A percentile compares a stretch with the other conserved stretches of the same genome.
phyloP scores from a whole-genome alignment of 1,140 invertebrate species.

The Caerostris extrusa region DNA sequence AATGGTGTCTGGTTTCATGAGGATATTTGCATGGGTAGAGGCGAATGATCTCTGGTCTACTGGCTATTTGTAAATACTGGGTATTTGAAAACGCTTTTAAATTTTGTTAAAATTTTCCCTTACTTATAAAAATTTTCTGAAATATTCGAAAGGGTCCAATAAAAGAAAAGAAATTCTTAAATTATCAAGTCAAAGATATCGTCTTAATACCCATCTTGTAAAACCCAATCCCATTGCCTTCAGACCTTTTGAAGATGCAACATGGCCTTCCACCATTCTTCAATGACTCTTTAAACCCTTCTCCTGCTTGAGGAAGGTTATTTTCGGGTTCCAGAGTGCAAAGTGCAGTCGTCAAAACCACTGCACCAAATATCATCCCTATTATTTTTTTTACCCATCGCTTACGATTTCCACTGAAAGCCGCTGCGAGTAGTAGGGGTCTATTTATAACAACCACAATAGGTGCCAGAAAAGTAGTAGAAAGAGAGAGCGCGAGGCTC shows the following conservation, averaged over 20 bases:
- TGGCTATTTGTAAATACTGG: too few species aligned
- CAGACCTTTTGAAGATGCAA: background rate
- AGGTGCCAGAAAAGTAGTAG: conserved; percentile 58
- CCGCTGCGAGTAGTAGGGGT: background rate
- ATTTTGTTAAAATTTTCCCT: too few species aligned
- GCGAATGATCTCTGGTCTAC: too few species aligned
- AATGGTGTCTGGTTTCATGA: too few species aligned
- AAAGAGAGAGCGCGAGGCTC: background rate
- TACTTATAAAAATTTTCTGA: too few species aligned
- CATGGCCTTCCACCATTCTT: background rate
- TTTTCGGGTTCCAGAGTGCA: background rate
- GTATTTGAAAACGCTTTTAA: too few species aligned
- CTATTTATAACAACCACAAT: conserved; percentile 70
- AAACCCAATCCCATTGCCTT: too few species aligned
- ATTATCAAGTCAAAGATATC: too few species aligned
- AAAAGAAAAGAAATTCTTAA: too few species aligned
- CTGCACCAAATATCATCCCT: conserved; percentile 45
- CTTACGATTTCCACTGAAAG: conserved; percentile 29
- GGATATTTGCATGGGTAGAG: too few species aligned
- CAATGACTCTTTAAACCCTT: background rate
- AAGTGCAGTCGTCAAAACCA: conserved; percentile 49
- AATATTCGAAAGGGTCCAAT: too few species aligned
- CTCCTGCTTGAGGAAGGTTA: background rate
- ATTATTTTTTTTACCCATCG: background rate
- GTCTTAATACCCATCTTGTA: too few species aligned